These are phyloP conservation scores for Acanthosepion pharaonis DNA, from an alignment of 2,888 invertebrate species.

Conservation along the genomic window DNA sequence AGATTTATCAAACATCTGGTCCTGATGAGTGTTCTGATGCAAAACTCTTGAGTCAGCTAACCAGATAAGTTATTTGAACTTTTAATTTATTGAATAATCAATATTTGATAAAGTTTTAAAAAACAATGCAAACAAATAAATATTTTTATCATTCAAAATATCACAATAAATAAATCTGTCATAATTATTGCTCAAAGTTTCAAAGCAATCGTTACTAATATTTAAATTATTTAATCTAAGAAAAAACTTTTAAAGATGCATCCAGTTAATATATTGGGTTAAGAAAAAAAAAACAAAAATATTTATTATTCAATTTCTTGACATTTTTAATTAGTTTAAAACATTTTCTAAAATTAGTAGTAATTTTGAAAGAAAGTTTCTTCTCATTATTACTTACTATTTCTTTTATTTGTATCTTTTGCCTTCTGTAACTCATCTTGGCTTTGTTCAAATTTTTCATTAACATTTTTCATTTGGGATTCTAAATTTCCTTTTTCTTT, in stretches of 20 bases:
- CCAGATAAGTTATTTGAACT: too few species aligned
- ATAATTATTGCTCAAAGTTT: background rate
- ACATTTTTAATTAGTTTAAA: background rate
- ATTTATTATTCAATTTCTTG: too few species aligned
- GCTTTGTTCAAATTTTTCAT: background rate
- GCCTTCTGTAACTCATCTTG: background rate
- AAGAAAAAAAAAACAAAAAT: too few species aligned
- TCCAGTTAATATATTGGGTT: too few species aligned
- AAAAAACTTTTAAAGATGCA: too few species aligned
- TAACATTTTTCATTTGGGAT: background rate
- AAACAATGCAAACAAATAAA: background rate
- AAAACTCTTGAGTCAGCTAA: too few species aligned
- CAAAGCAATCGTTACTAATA: background rate
- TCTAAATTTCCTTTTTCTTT: background rate
- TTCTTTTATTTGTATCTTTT: background rate
- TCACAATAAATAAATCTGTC: background rate
- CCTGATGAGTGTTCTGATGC: too few species aligned
- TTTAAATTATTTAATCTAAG: too few species aligned
- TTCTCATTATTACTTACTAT: background rate
- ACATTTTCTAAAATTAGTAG: background rate
- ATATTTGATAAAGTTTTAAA: background rate
- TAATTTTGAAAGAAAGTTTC: background rate
- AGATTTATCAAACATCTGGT: too few species aligned
- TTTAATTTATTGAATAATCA: background rate
- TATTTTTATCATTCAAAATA: background rate